Evolutionary conservation across 2,797 vertebrate genomes (phyloP).

Genomic region (Chaetophractus vellerosus): DNA sequence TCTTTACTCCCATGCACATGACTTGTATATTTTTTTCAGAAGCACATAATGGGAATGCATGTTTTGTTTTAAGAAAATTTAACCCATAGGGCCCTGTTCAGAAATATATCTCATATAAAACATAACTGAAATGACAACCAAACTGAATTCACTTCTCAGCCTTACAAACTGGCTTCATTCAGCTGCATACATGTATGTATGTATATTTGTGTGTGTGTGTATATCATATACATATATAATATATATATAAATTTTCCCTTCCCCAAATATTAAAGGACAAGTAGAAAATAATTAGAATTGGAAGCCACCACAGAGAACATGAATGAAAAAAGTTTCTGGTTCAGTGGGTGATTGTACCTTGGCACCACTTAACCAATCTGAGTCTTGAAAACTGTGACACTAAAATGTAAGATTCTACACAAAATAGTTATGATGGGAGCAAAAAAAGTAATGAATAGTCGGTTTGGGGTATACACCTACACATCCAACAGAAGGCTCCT

Average conservation of each 20-base stretch:
- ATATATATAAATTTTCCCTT: neutral
- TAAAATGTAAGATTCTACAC: neutral
- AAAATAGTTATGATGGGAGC: neutral
- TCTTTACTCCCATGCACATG: conserved; percentile 75
- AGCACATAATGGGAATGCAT: neutral
- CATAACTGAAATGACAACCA: conserved; percentile 36
- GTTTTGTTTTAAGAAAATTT: conserved; percentile 77
- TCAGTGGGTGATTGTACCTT: neutral
- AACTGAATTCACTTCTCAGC: conserved; percentile 5
- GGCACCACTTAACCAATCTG: neutral
- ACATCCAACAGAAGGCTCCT: neutral
- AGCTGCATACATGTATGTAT: neutral
- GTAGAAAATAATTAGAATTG: neutral
- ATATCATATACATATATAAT: too few species aligned
- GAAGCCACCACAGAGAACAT: neutral
- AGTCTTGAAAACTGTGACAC: conserved; percentile 5
- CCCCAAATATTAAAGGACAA: neutral
- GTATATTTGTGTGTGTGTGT: neutral
- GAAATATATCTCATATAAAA: neutral
- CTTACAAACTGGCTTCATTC: conserved; percentile 17
- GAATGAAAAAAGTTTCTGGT: neutral
- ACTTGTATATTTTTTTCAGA: conserved; percentile 54
- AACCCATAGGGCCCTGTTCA: neutral
- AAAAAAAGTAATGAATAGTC: neutral
- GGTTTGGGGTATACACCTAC: neutral